phyloP scores from a whole-genome alignment of 1,140 invertebrate species.

The Acromyrmex charruanus region DNA sequence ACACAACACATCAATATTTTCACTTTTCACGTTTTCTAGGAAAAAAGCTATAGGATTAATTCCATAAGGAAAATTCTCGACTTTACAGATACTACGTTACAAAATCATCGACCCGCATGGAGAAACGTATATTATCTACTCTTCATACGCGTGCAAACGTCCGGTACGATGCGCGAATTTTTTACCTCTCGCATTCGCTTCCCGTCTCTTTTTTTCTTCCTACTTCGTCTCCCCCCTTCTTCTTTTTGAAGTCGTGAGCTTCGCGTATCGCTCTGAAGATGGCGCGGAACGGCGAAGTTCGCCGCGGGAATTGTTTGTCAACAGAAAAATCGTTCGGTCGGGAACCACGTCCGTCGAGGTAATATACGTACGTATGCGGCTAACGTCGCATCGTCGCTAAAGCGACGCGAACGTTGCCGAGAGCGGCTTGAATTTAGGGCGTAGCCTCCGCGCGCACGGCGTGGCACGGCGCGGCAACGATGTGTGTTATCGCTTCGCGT shows the following conservation, averaged over 20 bases:
- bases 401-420: conserved; percentile 26
- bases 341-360: neutral
- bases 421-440: conserved; percentile 55
- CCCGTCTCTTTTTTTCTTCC: conserved; percentile 28
- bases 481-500: conserved; percentile 20
- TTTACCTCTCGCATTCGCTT: neutral
- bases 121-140: neutral
- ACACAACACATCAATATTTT: too few relatives aligned
- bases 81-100: neutral
- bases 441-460: conserved; percentile 45
- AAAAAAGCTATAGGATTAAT: too few relatives aligned
- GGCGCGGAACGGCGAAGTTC: conserved; percentile 65
- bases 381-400: conserved; percentile 2
- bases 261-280: conserved; percentile 61
- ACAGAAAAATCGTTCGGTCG: conserved; percentile 65
- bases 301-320: conserved; percentile 70
- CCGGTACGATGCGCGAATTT: neutral
- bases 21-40: too few relatives aligned
- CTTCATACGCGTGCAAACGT: neutral
- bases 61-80: neutral
- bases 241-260: neutral
- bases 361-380: neutral
- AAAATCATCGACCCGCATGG: neutral
- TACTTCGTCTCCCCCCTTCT: neutral
- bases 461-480: neutral